A percentile compares a stretch with the other conserved stretches of the same genome.
Conservation (phyloP, 2,113 vertebrate species). For the Chrysemys picta region DNA sequence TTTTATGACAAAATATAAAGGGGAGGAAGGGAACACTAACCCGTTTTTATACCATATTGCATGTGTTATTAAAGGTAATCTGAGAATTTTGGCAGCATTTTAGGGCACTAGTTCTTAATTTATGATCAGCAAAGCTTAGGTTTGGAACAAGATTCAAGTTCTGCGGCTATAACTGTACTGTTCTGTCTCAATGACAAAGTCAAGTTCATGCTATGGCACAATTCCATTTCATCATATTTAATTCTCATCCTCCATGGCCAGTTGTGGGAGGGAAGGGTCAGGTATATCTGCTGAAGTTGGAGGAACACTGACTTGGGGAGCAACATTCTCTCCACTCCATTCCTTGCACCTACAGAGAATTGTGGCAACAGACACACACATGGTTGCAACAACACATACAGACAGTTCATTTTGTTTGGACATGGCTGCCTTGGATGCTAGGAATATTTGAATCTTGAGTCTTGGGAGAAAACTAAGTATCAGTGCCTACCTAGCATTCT, state of each 20-base stretch:
- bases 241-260: slow-evolving; percentile 29
- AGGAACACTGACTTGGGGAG: slow-evolving; percentile 1
- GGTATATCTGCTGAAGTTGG: slow-evolving; percentile 53
- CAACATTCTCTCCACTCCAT: slow-evolving; percentile 42
- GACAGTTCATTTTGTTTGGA: neutral
- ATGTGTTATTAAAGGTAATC: neutral
- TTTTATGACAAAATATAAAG: neutral
- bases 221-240: slow-evolving; percentile 23
- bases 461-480: neutral
- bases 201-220: slow-evolving; percentile 55
- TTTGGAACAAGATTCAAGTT: neutral
- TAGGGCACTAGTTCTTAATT: neutral
- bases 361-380: slow-evolving; percentile 7
- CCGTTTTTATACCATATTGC: neutral
- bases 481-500: neutral
- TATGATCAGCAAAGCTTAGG: neutral
- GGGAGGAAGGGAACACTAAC: neutral
- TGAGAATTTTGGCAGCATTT: neutral
- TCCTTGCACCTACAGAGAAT: slow-evolving; percentile 50
- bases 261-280: neutral
- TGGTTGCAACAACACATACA: slow-evolving; percentile 38
- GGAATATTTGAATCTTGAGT: neutral
- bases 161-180: too few species aligned
- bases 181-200: neutral
- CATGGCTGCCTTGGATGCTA: neutral